These are phyloP conservation scores for Neodon shergylaensis DNA, from an alignment of 2,113 vertebrate species.

Conservation along the genomic window DNA sequence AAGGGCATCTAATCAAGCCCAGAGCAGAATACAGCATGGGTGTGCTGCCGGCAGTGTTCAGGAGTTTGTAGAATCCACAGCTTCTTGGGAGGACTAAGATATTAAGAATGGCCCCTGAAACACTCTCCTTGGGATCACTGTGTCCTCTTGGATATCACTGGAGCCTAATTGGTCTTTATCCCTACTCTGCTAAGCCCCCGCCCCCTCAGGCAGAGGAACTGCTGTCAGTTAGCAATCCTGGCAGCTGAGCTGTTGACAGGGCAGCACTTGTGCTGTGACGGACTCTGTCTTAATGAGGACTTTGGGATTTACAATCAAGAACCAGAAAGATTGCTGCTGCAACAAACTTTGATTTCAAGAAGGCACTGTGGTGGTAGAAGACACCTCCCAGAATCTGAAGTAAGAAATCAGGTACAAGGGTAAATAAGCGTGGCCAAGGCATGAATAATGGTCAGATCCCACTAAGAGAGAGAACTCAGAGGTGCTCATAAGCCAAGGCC, in stretches of 20 bases:
- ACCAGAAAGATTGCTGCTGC: neutral
- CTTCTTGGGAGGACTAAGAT: constrained; percentile 17
- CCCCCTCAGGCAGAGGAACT: neutral
- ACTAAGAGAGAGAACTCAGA: neutral
- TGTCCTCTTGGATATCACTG: neutral
- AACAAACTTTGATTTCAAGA: neutral
- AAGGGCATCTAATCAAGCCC: too few species aligned
- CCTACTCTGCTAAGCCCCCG: rapidly evolving
- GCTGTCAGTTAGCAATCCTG: neutral
- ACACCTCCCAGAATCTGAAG: neutral
- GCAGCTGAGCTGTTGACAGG: neutral
- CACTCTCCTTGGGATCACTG: rapidly evolving
- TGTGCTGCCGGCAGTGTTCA: neutral
- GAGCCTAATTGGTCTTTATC: neutral
- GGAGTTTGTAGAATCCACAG: neutral
- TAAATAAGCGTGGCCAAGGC: neutral
- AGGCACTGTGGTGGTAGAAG: neutral
- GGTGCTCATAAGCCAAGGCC: neutral
- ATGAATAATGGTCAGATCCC: neutral
- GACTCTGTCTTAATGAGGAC: neutral
- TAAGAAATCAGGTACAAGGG: neutral
- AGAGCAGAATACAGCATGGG: neutral
- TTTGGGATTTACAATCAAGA: neutral
- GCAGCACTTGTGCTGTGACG: neutral
- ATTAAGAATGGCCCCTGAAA: neutral